Evolutionary conservation across 2,113 vertebrate species (phyloP).

Genomic region (Oenanthe melanoleuca): DNA sequence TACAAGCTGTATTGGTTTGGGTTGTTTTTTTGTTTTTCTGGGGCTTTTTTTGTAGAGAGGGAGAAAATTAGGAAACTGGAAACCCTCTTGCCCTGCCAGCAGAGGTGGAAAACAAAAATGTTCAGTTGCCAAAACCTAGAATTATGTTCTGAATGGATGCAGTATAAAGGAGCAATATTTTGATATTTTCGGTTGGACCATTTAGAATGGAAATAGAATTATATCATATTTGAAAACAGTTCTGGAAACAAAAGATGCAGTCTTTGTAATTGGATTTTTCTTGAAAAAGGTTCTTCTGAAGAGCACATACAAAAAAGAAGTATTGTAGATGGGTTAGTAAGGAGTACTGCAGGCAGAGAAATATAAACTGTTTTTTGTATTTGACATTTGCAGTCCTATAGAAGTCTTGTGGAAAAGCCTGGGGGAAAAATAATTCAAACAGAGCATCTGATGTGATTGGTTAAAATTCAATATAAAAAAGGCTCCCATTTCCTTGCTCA

Average conservation of each 20-base stretch:
- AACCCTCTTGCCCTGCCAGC: neutral
- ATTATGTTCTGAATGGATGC: neutral
- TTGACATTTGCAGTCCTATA: neutral
- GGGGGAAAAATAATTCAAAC: neutral
- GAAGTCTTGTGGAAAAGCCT: neutral
- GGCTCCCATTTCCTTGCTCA: neutral
- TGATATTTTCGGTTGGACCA: neutral
- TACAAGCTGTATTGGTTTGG: neutral
- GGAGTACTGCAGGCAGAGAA: neutral
- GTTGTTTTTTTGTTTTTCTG: no score
- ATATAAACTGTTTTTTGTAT: neutral
- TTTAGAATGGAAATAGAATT: constrained; percentile 9
- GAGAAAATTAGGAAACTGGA: neutral
- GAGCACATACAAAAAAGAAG: neutral
- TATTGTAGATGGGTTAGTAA: neutral
- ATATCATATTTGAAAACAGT: neutral
- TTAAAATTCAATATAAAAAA: neutral
- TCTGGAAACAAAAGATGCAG: neutral
- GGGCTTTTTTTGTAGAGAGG: neutral
- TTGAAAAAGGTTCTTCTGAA: neutral
- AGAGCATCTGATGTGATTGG: neutral
- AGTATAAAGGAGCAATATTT: neutral
- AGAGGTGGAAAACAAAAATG: neutral
- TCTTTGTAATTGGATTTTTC: neutral
- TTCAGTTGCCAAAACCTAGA: neutral